Evolutionary conservation across 2,888 invertebrate genomes (phyloP).

Genomic region (Drosophila histrio): DNA sequence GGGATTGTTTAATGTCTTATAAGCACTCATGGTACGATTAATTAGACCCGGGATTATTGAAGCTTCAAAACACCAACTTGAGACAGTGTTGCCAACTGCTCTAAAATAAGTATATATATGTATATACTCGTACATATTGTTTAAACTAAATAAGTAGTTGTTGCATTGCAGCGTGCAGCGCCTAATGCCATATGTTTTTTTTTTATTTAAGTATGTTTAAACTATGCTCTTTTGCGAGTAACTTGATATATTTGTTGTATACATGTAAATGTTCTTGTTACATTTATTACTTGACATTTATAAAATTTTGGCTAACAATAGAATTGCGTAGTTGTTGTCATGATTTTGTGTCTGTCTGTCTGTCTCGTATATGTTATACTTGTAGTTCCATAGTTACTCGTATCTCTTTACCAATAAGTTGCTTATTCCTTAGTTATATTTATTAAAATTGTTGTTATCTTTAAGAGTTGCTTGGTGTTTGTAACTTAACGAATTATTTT

Average conservation of each 20-base stretch:
- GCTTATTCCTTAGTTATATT: slow-evolving; percentile 41
- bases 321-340: slow-evolving; percentile 71
- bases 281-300: slow-evolving; percentile 73
- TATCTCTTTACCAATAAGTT: slow-evolving; percentile 21
- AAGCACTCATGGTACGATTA: slow-evolving; percentile 1
- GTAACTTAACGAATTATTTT: slow-evolving; percentile 53
- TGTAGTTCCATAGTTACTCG: slow-evolving; percentile 33
- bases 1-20: slow-evolving; percentile 27
- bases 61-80: slow-evolving; percentile 54
- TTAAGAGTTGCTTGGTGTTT: slow-evolving; percentile 58
- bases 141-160: not conserved
- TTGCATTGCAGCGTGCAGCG: slow-evolving; percentile 52
- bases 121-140: not conserved
- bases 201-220: not conserved
- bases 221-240: slow-evolving; percentile 31
- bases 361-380: slow-evolving; percentile 29
- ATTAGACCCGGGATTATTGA: slow-evolving; percentile 20
- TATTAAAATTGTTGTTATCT: slow-evolving; percentile 52
- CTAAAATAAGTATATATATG: not conserved
- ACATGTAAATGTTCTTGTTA: slow-evolving; percentile 59
- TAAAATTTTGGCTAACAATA: slow-evolving; percentile 81
- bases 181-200: slow-evolving; percentile 47
- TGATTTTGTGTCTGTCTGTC: slow-evolving; percentile 49
- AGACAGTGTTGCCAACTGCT: not conserved
- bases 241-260: slow-evolving; percentile 55